A percentile compares a stretch with the other conserved stretches of the same genome.
Evolutionary conservation across 2,113 vertebrate species (phyloP).

Genomic region (Engraulis encrasicolus): DNA sequence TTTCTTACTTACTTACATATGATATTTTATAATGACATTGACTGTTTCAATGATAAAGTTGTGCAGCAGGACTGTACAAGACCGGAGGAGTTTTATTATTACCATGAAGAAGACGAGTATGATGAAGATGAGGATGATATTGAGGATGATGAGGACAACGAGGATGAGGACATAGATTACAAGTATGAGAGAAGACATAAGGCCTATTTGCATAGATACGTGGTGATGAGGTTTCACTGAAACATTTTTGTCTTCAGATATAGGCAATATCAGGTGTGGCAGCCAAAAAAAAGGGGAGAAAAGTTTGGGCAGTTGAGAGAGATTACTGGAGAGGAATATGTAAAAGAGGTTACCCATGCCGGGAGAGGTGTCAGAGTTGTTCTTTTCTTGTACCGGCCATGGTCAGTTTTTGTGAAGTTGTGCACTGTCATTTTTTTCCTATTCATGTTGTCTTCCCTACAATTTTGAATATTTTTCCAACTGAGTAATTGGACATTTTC

Average conservation of each 20-base stretch:
- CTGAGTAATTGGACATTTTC: neutral
- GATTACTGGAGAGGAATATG: slow-evolving; percentile 18
- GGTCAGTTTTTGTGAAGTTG: neutral
- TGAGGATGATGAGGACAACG: neutral
- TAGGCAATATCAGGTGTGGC: neutral
- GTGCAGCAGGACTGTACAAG: neutral
- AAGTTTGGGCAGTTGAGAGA: slow-evolving; percentile 15
- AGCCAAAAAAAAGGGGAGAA: neutral
- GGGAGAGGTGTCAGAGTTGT: slow-evolving; percentile 2
- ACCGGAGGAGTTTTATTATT: neutral
- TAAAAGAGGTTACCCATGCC: slow-evolving; percentile 27
- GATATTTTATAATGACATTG: neutral
- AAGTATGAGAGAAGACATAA: neutral
- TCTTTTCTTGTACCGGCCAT: slow-evolving; percentile 9
- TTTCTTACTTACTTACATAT: neutral
- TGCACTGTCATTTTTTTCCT: neutral
- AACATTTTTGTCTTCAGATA: neutral
- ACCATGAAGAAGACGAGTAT: neutral
- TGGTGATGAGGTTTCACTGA: neutral
- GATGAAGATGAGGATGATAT: neutral
- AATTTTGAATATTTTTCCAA: neutral
- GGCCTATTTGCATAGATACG: neutral
- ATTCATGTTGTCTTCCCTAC: neutral
- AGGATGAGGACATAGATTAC: neutral
- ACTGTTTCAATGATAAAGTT: neutral